Evolutionary conservation across 1,140 invertebrate genomes (phyloP).

Genomic region (Lepidurus apus): DNA sequence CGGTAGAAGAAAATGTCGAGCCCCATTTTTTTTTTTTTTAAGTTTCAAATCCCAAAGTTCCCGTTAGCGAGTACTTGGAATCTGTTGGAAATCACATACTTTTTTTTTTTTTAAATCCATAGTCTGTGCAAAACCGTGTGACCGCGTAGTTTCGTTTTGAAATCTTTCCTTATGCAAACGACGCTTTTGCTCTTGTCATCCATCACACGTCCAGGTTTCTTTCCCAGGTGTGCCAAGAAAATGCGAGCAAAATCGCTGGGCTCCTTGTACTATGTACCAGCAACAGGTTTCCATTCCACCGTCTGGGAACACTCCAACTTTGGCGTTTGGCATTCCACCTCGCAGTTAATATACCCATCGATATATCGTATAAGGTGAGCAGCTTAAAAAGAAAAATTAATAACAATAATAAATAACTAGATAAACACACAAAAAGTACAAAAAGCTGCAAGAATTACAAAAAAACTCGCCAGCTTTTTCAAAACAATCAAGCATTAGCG

Average conservation of each 20-base stretch:
- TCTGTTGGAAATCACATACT: no score
- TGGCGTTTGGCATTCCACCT: background rate
- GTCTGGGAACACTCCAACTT: background rate
- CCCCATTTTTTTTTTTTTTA: no score
- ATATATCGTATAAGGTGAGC: background rate
- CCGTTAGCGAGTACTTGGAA: no score
- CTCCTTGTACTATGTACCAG: background rate
- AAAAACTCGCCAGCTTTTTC: background rate
- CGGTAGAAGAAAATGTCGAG: no score
- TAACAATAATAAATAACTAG: no score
- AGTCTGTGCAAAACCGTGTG: background rate
- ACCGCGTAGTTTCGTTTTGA: background rate
- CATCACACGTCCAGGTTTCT: conserved; percentile 2
- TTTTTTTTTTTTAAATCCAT: no score
- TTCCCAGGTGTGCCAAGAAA: conserved; percentile 1
- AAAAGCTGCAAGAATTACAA: background rate
- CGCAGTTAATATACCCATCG: background rate
- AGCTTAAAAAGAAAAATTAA: no score
- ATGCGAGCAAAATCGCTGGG: background rate
- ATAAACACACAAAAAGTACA: background rate
- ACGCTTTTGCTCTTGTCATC: background rate
- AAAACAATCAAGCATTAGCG: conserved; percentile 6
- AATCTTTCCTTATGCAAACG: conserved; percentile 8
- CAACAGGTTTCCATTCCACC: background rate
- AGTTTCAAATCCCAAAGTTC: no score